phyloP scores from a whole-genome alignment of 2,113 vertebrate species.

The Abramis brama region DNA sequence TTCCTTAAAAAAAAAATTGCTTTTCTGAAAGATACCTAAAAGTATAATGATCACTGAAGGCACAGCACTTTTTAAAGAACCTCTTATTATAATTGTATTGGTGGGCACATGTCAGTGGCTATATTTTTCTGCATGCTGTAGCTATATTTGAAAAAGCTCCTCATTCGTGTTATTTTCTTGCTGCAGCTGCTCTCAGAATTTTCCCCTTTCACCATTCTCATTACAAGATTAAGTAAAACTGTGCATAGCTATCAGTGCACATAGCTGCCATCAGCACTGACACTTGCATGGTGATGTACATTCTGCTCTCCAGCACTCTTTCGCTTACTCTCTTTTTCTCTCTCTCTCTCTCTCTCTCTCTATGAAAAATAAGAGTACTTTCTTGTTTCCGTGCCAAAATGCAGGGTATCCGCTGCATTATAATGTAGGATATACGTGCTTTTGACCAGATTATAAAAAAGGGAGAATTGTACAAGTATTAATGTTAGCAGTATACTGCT shows the following conservation, averaged over 20 bases:
- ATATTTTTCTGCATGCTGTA: constrained; percentile 1
- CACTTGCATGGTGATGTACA: constrained; percentile 42
- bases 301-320: constrained; percentile 12
- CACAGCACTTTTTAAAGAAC: neutral
- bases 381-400: constrained; percentile 31
- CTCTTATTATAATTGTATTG: constrained; percentile 21
- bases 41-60: neutral
- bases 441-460: constrained; percentile 10
- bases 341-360: neutral
- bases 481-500: neutral
- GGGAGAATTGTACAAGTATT: neutral
- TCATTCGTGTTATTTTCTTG: constrained; percentile 38
- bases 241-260: constrained; percentile 37
- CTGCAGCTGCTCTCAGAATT: constrained; percentile 6
- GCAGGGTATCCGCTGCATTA: constrained; percentile 3
- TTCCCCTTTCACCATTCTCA: constrained; percentile 24
- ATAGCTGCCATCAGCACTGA: constrained; percentile 53
- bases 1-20: neutral
- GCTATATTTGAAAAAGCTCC: constrained; percentile 19
- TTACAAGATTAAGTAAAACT: constrained; percentile 50
- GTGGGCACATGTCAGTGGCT: neutral
- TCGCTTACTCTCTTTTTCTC: neutral
- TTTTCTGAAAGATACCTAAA: neutral
- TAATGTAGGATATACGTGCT: neutral
- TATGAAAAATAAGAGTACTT: constrained; percentile 12